Evolutionary conservation across 2,113 vertebrate genomes (phyloP), one percentile per base, ranked within the genome.

Genomic region (Triplophysa dalaica): DNA sequence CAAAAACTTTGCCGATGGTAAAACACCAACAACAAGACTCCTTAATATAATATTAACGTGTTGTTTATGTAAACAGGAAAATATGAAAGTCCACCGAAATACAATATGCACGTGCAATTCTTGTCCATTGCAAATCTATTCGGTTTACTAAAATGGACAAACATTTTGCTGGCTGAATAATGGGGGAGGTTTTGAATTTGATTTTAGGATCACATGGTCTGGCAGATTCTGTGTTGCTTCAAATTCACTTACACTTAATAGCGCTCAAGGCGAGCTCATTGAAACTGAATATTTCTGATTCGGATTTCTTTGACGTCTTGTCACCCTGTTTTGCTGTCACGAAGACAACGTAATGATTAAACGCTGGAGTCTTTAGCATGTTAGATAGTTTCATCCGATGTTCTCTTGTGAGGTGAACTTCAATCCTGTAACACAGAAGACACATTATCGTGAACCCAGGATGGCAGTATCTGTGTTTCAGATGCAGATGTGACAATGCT

Each of bases 251-350:
- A 86, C 87, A 88, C 9, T 8, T 29, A 10, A 80, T 33, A 0
- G 41, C 0, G 0, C 50, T 61, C 0, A 1, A 0, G 3, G 0
- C 1, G 0, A 0, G 0, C 0, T 0, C 0, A 13, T 78, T 75
- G 7, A 85, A 92, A 69, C 68, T 81, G 58, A 93, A 89, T 0
- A 5, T 14, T 0, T 14, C 0, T 0, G 88, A 87, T 0, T 0
- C 0, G 0, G 16, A 33, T 1, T 14, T 0, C 3, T 1, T 0
- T 0, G 91, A 91, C 26, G 12, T 0, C 0, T 8, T 0, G 0
- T 1, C 16, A 17, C 70, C 84, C 22, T 82, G 73, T 9, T 60
- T 0, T 19, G 90, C 88, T 1, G 33, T 80, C 2, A 93, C 77
- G 0, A 0, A 41, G 19, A 91, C 85, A 0, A 0, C 4, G 26